Evolutionary conservation across 2,113 vertebrate species (phyloP).

Genomic region (Pelecanoides urinatrix): DNA sequence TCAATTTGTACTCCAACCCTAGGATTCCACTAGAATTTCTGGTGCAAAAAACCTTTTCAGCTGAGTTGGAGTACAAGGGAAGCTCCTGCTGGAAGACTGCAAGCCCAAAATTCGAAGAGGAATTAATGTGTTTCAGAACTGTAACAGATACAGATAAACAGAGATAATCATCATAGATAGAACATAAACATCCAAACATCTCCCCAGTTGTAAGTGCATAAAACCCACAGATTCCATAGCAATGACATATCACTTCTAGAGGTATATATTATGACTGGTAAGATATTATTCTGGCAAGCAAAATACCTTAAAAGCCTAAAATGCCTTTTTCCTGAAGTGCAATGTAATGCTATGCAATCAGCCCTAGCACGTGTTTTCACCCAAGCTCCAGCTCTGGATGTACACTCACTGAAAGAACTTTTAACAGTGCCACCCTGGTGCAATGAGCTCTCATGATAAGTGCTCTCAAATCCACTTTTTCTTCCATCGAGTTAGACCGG

Average conservation of each 20-base stretch:
- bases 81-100: neutral
- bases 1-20: neutral
- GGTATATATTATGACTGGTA: neutral
- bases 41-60: neutral
- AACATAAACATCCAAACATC: neutral
- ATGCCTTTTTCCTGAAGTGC: neutral
- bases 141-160: neutral
- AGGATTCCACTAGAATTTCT: neutral
- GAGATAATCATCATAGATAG: neutral
- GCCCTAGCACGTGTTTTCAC: neutral
- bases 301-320: neutral
- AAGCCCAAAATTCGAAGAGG: neutral
- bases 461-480: neutral
- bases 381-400: neutral
- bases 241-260: neutral
- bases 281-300: neutral
- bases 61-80: neutral
- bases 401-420: neutral
- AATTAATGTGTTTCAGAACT: neutral
- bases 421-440: neutral
- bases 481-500: fast-evolving
- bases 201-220: neutral
- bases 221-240: neutral
- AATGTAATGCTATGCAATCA: neutral
- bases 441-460: neutral